Evolutionary conservation across 2,113 vertebrate genomes (phyloP), one percentile per base, ranked within the genome.

Genomic region (Sapayoa aenigma): DNA sequence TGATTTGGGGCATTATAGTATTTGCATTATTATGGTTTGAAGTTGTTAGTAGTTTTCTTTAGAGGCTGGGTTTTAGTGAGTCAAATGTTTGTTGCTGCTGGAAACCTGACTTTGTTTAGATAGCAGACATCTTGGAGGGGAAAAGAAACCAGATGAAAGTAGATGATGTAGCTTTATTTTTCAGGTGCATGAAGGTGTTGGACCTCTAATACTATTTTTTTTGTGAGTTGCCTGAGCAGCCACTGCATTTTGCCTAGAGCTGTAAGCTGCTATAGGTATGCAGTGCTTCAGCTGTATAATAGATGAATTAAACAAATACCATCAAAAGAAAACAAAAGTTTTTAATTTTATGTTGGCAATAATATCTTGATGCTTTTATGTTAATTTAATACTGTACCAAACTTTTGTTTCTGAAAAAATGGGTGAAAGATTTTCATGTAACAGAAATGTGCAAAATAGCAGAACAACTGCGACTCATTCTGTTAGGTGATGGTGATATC

Each of bases 1-100:
- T 93, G 79, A 86, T 96, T 89, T 92, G 69, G 62, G 20, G 31
- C 53, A 22, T 86, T 93, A 25, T 1, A 86, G 25, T 78, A 60
- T 93, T 95, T 94, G 88, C 65, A 80, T 93, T 87, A 73, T 65
- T 89, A 47, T 56, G 35, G 63, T 56, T 84, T 78, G 37, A 93
- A 78, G 62, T 87, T 91, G 49, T 53, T 68, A 69, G 35, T 58
- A 62, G 42, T 89, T 95, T 94, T 74, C 37, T 94, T 94, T 33
- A 69, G 69, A 89, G 66, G 22, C 12, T 20, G 35, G 8, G 24
- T 63, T 94, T 91, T 80, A 74, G 59, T 39, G 56, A 96, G 33
- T 89, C 21, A 58, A 81, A 44, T 39, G 62, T 65, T 90, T 94
- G 53, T 58, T 93, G n/a, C 69, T 86, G 67, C 81, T 63, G 76